Evolutionary conservation across 64 coral and sea anemone species (phyloP), one percentile per base, ranked within the genome.

Genomic region (Montipora foliosa): DNA sequence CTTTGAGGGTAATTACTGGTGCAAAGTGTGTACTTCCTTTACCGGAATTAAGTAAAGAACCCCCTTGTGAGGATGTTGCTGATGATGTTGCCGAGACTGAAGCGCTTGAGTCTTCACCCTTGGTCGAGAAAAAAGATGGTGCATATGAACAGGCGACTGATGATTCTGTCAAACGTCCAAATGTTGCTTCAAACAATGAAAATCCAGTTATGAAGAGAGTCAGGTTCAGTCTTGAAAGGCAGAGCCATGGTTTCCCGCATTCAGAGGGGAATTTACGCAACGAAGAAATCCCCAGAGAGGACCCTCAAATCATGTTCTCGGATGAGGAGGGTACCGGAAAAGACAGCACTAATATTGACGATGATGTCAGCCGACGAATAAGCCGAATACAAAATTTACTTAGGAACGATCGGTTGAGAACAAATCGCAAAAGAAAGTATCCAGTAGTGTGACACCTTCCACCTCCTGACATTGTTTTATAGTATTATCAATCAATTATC

Each of bases 341-440:
- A 14, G 58, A 67, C 6, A 17, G 13, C 15, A 15, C 8, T 2
- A 85, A 45, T 47, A 85, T 85, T 85, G 82, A 85, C 19, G 7
- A 85, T 60, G 82, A 84, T 70, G 82, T 84, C 17, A 84, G 82
- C 69, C 82, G 62, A 9, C 82, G 82, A n/a, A 85, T 85, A 85
- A 85, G 46, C 19, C 82, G 82, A 21, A 85, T 85, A 69, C 82
- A 85, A 47, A 85, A 70, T 85, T 70, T 85, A 66, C 45, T 85
- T 10, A 85, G 64, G 19, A 49, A 62, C 9, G 82, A 85, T 85
- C 82, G 82, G 10, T 70, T 85, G 64, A 85, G 82, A 70, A 85
- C 82, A 70, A 85, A 85, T 17, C 82, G 82, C 46, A 85, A 85
- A 70, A 68, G 82, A 11, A 85, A 85, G 45, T n/a, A 70, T 62